These are phyloP conservation scores for Peromyscus aztecus DNA, from an alignment of 2,797 vertebrate genomes.

Conservation along the genomic window DNA sequence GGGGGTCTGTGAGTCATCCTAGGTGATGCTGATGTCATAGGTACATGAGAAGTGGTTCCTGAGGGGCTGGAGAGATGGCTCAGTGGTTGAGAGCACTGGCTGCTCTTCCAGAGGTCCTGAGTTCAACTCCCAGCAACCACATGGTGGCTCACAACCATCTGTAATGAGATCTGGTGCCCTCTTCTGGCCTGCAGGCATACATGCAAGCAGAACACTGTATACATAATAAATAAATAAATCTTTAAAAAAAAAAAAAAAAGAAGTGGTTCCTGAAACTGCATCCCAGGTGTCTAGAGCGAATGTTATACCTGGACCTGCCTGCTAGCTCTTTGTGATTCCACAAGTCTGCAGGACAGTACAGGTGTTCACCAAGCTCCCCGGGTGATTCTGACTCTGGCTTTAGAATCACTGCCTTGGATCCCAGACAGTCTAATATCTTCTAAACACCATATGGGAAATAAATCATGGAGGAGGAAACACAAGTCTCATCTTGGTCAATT, in stretches of 20 bases:
- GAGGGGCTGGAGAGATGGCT: background rate
- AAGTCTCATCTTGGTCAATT: slow-evolving; percentile 14
- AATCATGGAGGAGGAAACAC: background rate
- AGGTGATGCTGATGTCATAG: background rate
- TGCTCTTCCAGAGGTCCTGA: no score
- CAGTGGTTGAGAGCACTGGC: no score
- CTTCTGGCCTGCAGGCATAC: no score
- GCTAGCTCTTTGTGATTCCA: background rate
- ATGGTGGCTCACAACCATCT: no score
- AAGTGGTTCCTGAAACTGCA: background rate
- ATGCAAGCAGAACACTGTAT: no score
- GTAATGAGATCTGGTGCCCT: no score
- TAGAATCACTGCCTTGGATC: slow-evolving; percentile 14
- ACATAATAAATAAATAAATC: no score
- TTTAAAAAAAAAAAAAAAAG: background rate
- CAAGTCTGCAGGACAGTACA: background rate
- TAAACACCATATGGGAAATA: background rate
- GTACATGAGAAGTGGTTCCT: background rate
- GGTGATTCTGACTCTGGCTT: background rate
- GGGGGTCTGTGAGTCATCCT: background rate
- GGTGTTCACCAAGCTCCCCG: background rate
- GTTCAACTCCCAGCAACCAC: no score
- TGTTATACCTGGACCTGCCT: background rate
- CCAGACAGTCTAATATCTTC: slow-evolving; percentile 12
- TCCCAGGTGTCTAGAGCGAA: background rate